phyloP scores from a whole-genome alignment of 2,113 vertebrate genomes.

The Cheirogaleus medius region DNA sequence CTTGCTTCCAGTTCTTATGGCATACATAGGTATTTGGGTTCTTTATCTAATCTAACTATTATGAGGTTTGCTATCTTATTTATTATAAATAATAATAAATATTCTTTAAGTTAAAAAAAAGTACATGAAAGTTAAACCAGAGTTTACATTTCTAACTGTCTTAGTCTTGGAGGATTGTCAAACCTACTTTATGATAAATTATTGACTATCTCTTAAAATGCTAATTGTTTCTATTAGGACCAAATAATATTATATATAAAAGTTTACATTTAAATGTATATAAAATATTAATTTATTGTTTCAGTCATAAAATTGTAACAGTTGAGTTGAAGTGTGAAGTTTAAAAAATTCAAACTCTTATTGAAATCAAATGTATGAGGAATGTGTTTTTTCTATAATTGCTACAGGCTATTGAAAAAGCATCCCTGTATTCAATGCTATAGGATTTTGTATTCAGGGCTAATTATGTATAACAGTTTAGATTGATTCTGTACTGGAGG shows the following conservation, averaged over 20 bases:
- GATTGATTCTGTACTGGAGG: neutral
- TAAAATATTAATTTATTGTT: neutral
- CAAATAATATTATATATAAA: slow-evolving; percentile 75
- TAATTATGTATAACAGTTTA: neutral
- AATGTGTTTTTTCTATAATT: neutral
- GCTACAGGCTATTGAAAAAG: neutral
- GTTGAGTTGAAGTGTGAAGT: neutral
- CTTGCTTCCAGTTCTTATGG: neutral
- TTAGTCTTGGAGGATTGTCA: slow-evolving; percentile 67
- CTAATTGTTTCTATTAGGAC: slow-evolving; percentile 85
- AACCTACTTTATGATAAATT: slow-evolving; percentile 77
- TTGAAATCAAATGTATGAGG: neutral
- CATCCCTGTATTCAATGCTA: neutral
- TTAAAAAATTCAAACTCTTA: neutral
- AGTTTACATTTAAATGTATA: slow-evolving; percentile 75
- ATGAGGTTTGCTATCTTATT: neutral
- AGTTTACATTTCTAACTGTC: slow-evolving; percentile 62
- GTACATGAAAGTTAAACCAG: slow-evolving; percentile 27
- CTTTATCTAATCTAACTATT: neutral
- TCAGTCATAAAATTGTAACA: neutral
- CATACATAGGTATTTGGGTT: neutral
- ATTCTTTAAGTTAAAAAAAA: slow-evolving; percentile 69
- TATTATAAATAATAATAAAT: neutral
- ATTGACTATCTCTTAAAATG: slow-evolving; percentile 87
- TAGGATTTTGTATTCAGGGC: neutral